A percentile compares a stretch with the other conserved stretches of the same genome.
Conservation (phyloP, 2,113 vertebrate genomes). For the Bambusicola thoracicus region DNA sequence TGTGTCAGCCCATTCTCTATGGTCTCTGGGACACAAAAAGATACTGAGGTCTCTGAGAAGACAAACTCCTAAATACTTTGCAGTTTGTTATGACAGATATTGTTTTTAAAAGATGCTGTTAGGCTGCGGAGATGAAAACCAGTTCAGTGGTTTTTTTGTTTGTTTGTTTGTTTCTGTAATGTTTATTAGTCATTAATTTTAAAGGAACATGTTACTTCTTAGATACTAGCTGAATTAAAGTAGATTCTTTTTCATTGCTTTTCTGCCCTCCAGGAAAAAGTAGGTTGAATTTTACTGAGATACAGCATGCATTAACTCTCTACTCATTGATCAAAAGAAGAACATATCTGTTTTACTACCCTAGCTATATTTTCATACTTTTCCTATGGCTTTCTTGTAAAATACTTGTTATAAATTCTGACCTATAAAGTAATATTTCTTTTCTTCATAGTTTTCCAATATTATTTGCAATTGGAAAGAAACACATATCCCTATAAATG, state of each 20-base stretch:
- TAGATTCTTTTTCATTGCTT: background rate
- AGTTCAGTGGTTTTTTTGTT: background rate
- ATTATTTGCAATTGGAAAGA: background rate
- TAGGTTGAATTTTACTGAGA: background rate
- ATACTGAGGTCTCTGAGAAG: background rate
- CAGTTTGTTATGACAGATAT: background rate
- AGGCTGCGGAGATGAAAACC: background rate
- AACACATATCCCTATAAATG: background rate
- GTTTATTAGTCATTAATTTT: background rate
- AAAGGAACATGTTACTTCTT: background rate
- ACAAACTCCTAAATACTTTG: background rate
- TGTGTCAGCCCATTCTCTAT: too few relatives aligned
- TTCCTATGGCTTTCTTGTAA: background rate
- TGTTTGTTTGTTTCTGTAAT: background rate
- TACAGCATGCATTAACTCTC: background rate
- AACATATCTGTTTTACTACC: background rate
- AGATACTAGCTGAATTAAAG: background rate
- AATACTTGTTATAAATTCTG: background rate
- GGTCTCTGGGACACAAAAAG: background rate
- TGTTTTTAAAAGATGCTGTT: background rate
- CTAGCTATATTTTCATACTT: background rate
- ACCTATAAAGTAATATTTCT: background rate
- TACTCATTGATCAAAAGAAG: background rate
- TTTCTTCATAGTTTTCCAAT: background rate
- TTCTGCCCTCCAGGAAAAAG: background rate